Conservation (phyloP, 1,140 invertebrate genomes). For the Tetragnatha versicolor region DNA sequence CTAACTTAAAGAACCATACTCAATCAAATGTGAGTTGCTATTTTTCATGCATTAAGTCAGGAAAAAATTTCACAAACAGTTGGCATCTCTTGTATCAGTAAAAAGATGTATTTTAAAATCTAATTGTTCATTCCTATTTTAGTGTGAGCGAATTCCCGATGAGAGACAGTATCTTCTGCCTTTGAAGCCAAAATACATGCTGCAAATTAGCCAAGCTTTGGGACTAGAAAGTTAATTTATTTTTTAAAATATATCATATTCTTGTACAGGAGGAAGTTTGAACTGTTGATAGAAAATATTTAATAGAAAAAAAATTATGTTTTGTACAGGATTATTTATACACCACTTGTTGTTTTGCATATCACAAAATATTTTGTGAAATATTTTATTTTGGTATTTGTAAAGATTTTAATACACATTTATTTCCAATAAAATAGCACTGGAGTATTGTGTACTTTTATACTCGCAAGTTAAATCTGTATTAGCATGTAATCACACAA, state of each 20-base stretch:
- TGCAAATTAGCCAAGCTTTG: conserved; percentile 66
- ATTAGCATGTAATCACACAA: no score
- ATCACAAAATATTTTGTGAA: conserved; percentile 2
- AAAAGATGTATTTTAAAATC: neutral
- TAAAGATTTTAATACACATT: conserved; percentile 31
- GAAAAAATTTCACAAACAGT: no score
- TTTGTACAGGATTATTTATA: conserved; percentile 29
- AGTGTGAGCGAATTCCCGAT: conserved; percentile 66
- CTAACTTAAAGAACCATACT: conserved; percentile 20
- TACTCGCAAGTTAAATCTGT: no score
- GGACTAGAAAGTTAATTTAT: conserved; percentile 59
- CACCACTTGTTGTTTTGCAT: conserved; percentile 31
- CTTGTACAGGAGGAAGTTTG: conserved; percentile 23
- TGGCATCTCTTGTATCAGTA: no score
- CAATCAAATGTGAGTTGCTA: conserved; percentile 48
- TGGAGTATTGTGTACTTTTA: no score
- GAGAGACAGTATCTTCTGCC: conserved; percentile 68
- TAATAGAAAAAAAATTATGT: conserved; percentile 13
- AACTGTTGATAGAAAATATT: neutral
- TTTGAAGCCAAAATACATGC: conserved; percentile 67
- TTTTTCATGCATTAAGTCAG: no score
- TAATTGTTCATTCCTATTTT: neutral
- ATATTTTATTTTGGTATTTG: conserved; percentile 14
- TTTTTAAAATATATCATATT: conserved; percentile 6
- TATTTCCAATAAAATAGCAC: conserved; percentile 8